A percentile compares a stretch with the other conserved stretches of the same genome.
Evolutionary conservation across 2,888 invertebrate species (phyloP).

Genomic region (Campopleginae sp.): DNA sequence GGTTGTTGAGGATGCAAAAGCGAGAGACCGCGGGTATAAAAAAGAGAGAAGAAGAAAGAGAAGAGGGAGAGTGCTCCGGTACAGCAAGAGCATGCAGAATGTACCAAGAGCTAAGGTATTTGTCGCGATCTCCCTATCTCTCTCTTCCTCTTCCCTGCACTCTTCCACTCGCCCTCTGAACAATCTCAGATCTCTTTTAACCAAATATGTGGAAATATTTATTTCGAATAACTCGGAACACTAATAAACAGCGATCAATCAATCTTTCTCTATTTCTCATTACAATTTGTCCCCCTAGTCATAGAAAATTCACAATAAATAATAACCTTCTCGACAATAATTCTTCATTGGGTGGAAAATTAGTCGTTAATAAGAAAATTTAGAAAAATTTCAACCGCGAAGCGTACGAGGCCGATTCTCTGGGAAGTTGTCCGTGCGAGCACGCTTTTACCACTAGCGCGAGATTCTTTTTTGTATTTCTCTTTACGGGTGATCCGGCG

Average conservation of each 20-base stretch:
- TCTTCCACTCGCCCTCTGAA: conserved; percentile 4
- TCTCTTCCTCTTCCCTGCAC: not conserved
- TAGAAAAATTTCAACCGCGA: not conserved
- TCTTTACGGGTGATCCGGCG: conserved; percentile 66
- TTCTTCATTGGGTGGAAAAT: not conserved
- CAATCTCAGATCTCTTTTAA: not conserved
- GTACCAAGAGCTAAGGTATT: conserved; percentile 67
- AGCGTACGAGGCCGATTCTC: not conserved
- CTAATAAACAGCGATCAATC: not conserved
- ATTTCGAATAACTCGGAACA: not conserved
- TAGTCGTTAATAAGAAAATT: not conserved
- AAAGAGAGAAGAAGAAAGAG: conserved; percentile 7
- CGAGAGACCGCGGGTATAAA: conserved; percentile 34
- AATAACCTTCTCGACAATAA: not conserved
- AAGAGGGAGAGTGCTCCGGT: conserved; percentile 11
- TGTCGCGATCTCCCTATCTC: conserved; percentile 52
- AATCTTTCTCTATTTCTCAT: conserved; percentile 5
- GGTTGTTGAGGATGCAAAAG: conserved; percentile 65
- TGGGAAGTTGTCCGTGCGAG: not conserved
- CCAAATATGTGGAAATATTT: not conserved
- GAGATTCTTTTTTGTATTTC: conserved; percentile 61
- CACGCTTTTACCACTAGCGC: conserved; percentile 18
- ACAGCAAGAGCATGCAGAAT: conserved; percentile 53
- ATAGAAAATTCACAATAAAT: too few relatives aligned
- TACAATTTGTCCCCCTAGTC: conserved; percentile 32